Evolutionary conservation across 2,113 vertebrate species (phyloP).

Genomic region (Neomonachus schauinslandi): DNA sequence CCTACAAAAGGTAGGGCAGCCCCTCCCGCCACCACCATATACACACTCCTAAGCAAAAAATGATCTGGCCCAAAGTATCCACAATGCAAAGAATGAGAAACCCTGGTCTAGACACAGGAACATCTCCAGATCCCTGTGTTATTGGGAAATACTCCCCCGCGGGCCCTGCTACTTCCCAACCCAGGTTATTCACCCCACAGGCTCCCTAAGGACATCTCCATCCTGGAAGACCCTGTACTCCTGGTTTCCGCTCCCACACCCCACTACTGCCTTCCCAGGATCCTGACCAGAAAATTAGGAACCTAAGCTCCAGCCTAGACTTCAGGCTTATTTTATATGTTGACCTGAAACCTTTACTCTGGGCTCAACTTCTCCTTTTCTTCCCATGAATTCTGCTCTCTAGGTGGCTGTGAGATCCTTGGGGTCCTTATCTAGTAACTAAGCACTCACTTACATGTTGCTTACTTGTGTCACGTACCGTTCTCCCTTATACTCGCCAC

Average conservation of each 20-base stretch:
- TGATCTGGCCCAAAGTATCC: background rate
- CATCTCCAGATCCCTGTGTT: background rate
- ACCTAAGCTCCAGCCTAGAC: background rate
- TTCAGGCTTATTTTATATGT: background rate
- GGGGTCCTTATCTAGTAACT: background rate
- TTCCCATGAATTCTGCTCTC: background rate
- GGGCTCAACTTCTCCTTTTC: background rate
- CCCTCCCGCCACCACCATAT: background rate
- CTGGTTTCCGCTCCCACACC: background rate
- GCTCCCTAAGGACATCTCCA: background rate
- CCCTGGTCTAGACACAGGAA: background rate
- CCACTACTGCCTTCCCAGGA: background rate
- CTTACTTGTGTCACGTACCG: background rate
- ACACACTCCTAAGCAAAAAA: background rate
- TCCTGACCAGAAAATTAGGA: background rate
- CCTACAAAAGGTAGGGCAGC: background rate
- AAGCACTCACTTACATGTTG: accelerated
- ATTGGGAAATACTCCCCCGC: background rate
- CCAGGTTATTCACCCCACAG: background rate
- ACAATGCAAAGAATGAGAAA: background rate
- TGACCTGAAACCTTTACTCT: background rate
- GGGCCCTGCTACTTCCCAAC: background rate
- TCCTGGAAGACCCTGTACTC: background rate
- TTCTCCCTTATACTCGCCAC: background rate
- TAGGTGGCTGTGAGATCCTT: background rate